Percentiles rank a stretch among this genome's conserved stretches.
These are phyloP conservation scores for Metalampra italica DNA, from an alignment of 2,888 invertebrate species.

Conservation along the genomic window DNA sequence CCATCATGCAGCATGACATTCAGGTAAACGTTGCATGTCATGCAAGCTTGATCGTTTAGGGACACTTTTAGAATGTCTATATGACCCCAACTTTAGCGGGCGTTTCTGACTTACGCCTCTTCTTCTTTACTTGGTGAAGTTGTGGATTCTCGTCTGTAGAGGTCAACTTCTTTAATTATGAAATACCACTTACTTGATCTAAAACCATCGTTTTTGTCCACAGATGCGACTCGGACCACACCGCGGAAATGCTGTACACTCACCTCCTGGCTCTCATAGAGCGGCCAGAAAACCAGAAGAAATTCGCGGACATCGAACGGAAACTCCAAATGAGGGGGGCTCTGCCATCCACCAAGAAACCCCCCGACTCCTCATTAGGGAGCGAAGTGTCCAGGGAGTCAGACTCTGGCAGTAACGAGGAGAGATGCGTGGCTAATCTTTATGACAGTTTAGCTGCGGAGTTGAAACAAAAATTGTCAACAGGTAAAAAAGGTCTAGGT, in stretches of 20 bases:
- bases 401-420: slow-evolving; percentile 84
- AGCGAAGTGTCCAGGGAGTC: slow-evolving; percentile 85
- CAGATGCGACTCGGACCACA: slow-evolving; percentile 94
- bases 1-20: too few species aligned
- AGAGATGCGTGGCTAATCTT: slow-evolving; percentile 84
- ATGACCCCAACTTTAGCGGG: too few species aligned
- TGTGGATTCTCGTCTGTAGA: too few species aligned
- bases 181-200: too few species aligned
- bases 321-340: slow-evolving; percentile 76
- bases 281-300: slow-evolving; percentile 90
- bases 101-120: too few species aligned
- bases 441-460: slow-evolving; percentile 96
- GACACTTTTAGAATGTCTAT: too few species aligned
- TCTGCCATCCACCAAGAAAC: slow-evolving; percentile 79
- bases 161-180: too few species aligned
- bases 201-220: slow-evolving; percentile 11
- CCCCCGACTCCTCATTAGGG: slow-evolving; percentile 85
- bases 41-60: too few species aligned
- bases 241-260: slow-evolving; percentile 90
- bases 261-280: slow-evolving; percentile 90
- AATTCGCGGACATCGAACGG: slow-evolving; percentile 88
- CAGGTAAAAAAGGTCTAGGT: slow-evolving; percentile 76
- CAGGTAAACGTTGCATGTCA: too few species aligned
- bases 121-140: too few species aligned
- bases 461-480: slow-evolving; percentile 82